These are phyloP conservation scores for Pentalonia nigronervosa DNA, from an alignment of 1,140 invertebrate genomes.

Conservation along the genomic window DNA sequence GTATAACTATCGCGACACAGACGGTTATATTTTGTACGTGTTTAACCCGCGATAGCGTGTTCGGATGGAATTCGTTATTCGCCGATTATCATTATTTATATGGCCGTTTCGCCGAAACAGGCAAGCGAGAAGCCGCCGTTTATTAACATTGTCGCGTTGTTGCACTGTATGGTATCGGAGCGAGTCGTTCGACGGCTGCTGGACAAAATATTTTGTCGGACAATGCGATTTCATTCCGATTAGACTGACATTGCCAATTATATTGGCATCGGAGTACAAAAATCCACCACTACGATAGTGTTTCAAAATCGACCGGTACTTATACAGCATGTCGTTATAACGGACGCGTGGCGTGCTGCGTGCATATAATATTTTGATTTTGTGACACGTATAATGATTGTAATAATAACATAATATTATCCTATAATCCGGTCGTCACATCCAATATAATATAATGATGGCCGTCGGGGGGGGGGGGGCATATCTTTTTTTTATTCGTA, in stretches of 20 bases:
- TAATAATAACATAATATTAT: background rate
- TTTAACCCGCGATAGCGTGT: background rate
- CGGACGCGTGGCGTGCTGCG: background rate
- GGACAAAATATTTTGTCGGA: background rate
- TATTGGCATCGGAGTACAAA: background rate
- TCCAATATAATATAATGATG: background rate
- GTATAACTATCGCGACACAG: background rate
- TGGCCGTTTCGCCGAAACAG: background rate
- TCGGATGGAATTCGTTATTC: background rate
- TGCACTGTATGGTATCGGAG: background rate
- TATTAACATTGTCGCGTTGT: background rate
- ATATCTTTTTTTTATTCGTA: background rate
- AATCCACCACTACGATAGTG: background rate
- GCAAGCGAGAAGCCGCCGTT: background rate
- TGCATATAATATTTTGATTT: background rate
- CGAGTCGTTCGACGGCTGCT: background rate
- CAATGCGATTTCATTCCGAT: background rate
- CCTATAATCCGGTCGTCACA: background rate
- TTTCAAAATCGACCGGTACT: background rate
- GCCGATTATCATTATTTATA: background rate
- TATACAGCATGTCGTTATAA: background rate
- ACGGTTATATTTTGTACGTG: background rate
- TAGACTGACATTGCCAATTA: background rate
- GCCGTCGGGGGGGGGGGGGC: background rate
- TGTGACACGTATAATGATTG: no score